Conservation (phyloP, 2,888 invertebrate genomes). For the Timandra comae region DNA sequence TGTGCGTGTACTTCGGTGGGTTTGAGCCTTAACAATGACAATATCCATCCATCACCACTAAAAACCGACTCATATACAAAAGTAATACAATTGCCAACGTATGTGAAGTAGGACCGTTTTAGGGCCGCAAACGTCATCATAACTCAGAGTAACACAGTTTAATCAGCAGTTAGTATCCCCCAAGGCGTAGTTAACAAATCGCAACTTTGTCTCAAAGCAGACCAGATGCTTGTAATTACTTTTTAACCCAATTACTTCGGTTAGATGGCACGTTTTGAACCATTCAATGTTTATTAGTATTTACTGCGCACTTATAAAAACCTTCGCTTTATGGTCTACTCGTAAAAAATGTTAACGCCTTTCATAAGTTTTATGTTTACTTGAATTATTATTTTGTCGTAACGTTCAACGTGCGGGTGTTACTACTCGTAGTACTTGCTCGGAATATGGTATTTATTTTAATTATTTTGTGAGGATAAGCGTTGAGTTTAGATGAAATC, state of each 20-base stretch:
- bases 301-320: constrained; percentile 20
- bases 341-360: constrained; percentile 22
- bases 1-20: too few species aligned
- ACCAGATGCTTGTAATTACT: constrained; percentile 52
- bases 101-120: too few species aligned
- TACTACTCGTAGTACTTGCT: too few species aligned
- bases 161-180: constrained; percentile 40
- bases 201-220: constrained; percentile 34
- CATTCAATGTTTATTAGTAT: constrained; percentile 27
- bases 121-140: constrained; percentile 14
- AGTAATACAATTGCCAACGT: too few species aligned
- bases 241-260: constrained; percentile 42
- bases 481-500: too few species aligned
- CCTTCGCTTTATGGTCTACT: constrained; percentile 15
- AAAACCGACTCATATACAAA: too few species aligned
- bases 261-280: constrained; percentile 21
- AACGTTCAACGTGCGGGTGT: too few species aligned
- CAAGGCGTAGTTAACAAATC: constrained; percentile 39
- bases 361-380: constrained; percentile 21
- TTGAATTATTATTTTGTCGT: constrained; percentile 22
- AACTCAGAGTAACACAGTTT: constrained; percentile 36
- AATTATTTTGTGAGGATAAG: too few species aligned
- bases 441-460: too few species aligned
- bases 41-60: too few species aligned
- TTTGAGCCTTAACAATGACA: too few species aligned